A percentile compares a stretch with the other conserved stretches of the same genome.
phyloP scores from a whole-genome alignment of 2,113 vertebrate species.

The Alces alces region DNA sequence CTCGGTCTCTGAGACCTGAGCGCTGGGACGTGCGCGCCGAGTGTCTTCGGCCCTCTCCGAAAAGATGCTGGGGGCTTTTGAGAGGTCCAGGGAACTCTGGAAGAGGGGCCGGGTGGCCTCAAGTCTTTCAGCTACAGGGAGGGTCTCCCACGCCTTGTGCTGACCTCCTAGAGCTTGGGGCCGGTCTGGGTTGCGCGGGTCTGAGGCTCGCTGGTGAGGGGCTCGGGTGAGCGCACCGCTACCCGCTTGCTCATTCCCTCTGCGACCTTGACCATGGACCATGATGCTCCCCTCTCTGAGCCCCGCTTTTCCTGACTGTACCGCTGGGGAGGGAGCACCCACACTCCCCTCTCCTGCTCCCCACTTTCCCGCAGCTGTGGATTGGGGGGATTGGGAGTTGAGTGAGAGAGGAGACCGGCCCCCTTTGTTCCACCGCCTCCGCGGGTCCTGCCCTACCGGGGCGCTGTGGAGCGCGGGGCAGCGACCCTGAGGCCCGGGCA shows the following conservation, averaged over 20 bases:
- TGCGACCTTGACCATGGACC: not conserved
- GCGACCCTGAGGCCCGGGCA: not conserved
- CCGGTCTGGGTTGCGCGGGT: not conserved
- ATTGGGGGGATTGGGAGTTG: not conserved
- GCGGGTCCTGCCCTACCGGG: not conserved
- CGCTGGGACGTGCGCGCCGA: fast-evolving
- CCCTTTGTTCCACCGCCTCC: not conserved
- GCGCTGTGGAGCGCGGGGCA: not conserved
- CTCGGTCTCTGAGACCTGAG: not conserved
- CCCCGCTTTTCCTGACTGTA: not conserved
- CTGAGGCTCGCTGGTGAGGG: not conserved
- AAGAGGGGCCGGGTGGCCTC: not conserved
- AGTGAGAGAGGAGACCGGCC: not conserved
- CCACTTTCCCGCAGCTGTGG: not conserved
- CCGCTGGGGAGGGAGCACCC: not conserved
- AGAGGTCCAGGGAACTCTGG: not conserved
- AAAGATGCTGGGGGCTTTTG: not conserved
- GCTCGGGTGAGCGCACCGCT: not conserved
- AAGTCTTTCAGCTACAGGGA: not conserved
- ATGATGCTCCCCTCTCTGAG: not conserved
- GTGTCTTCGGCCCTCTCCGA: not conserved
- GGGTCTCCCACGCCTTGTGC: fast-evolving
- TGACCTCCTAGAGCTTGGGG: not conserved
- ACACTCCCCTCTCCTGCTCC: not conserved
- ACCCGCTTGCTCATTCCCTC: not conserved